Conservation (phyloP, 1,140 invertebrate genomes). For the Drosophila melanica region DNA sequence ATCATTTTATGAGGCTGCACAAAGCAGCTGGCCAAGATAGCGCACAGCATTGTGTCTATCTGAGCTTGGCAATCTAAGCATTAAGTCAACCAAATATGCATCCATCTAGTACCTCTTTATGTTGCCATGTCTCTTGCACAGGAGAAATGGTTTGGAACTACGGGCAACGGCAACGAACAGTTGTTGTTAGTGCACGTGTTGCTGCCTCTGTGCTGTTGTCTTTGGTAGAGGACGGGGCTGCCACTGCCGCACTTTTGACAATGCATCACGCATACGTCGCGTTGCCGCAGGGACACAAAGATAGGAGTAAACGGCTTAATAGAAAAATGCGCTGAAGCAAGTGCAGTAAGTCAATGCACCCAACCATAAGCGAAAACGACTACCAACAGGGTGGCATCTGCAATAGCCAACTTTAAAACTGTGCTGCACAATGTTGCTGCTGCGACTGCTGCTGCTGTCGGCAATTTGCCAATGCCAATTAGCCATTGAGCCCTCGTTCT, state of each 20-base stretch:
- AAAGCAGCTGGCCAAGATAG: constrained; percentile 18
- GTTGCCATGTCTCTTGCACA: neutral
- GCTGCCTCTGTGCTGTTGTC: constrained; percentile 32
- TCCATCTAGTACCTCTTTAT: constrained; percentile 7
- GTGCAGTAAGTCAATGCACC: constrained; percentile 59
- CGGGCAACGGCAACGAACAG: neutral
- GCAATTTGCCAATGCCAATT: constrained; percentile 39
- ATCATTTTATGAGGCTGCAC: constrained; percentile 3
- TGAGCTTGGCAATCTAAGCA: constrained; percentile 19
- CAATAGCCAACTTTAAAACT: constrained; percentile 9
- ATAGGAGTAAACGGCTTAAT: constrained; percentile 31
- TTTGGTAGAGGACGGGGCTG: neutral
- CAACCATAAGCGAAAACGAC: constrained; percentile 60
- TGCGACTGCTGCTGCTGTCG: constrained; percentile 1
- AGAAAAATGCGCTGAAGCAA: constrained; percentile 13
- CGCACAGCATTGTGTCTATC: constrained; percentile 23
- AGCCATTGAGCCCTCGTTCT: constrained; percentile 19
- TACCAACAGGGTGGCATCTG: constrained; percentile 37
- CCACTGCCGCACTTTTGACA: constrained; percentile 59
- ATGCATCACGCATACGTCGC: constrained; percentile 47
- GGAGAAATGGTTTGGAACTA: neutral
- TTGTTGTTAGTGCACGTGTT: neutral
- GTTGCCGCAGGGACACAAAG: constrained; percentile 25
- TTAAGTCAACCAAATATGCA: constrained; percentile 23
- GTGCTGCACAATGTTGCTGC: neutral